These are phyloP conservation scores for Catagonus wagneri DNA, from an alignment of 2,113 vertebrate genomes.

Conservation along the genomic window DNA sequence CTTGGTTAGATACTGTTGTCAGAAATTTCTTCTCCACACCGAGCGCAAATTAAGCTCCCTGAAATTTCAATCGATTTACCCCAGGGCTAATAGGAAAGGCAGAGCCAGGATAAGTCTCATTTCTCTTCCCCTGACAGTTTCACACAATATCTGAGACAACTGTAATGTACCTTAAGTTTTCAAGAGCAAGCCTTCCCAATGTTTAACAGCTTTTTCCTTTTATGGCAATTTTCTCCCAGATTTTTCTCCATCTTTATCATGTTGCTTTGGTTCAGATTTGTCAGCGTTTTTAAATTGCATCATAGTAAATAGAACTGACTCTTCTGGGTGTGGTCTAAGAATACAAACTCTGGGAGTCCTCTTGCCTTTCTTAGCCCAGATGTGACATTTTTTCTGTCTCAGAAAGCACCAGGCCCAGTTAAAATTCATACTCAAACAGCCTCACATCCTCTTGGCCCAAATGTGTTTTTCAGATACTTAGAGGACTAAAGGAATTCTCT, in stretches of 20 bases:
- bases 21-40: neutral
- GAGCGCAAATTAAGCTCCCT: slow-evolving; percentile 48
- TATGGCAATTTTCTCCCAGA: neutral
- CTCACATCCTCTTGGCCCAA: neutral
- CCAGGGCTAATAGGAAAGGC: slow-evolving; percentile 47
- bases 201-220: slow-evolving; percentile 32
- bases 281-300: neutral
- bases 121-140: slow-evolving; percentile 48
- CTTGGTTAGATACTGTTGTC: slow-evolving; percentile 27
- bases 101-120: slow-evolving; percentile 22
- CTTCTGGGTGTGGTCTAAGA: slow-evolving; percentile 7
- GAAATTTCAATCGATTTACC: slow-evolving; percentile 26
- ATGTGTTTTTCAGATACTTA: neutral
- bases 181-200: neutral
- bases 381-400: neutral
- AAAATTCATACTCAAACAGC: neutral
- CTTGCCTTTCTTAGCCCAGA: neutral
- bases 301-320: neutral
- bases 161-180: neutral
- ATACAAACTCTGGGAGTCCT: neutral
- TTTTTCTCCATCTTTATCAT: slow-evolving; percentile 5
- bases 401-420: neutral
- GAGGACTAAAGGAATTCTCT: neutral
- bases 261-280: slow-evolving; percentile 14
- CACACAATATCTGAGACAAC: slow-evolving; percentile 45